Base-by-base conservation (phyloP, 2,113 vertebrate genomes). In the Phalacrocorax pelagicus region DNA sequence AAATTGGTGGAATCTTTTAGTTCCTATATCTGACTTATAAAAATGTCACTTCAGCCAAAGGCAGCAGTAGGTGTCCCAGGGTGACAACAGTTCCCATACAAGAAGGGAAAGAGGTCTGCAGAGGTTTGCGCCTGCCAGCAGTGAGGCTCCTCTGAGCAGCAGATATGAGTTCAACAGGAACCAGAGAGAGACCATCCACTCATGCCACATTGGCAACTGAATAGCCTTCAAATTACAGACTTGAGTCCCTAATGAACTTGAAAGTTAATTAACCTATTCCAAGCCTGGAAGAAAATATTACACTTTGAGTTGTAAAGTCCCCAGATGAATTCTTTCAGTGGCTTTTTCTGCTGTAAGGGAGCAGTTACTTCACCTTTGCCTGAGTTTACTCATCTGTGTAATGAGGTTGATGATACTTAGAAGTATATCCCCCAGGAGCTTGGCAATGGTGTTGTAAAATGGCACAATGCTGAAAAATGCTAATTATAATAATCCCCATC, bases 391-490 rank as follows among this genome's bases (percentile, higher is more conserved):
- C 71, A 83, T 52, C 44, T 83, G 18, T 82, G 74, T 73, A 83
- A 88, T 42, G 79, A 92, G 42, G 55, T 21, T 86, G 79, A 62
- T 72, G n/a, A 58, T 73, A 80, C 66, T 74, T 75, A 67, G 51
- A 83, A 82, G 16, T 29, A 58, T 20, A 90, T 32, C 34, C 6
- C 59, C n/a, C 22, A 63, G 57, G 40, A 93, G 26, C 26, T 12
- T 78, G 38, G 29, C 38, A 92, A 75, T 36, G 21, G 18, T 72
- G 40, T 93, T 90, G 79, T 62, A 67, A 91, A 94, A 92, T 17
- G 63, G 19, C 38, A 78, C 7, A 70, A 26, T 52, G 34, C 38
- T 63, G 58, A 58, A 82, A 94, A 90, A 92, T 65, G 22, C 10
- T 88, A 61, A 77, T 88, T 63, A 62, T 51, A 73, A 77, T 59